A percentile compares a stretch with the other conserved stretches of the same genome.
Evolutionary conservation across 2,797 vertebrate genomes (phyloP).

Genomic region (Florisuga fusca): DNA sequence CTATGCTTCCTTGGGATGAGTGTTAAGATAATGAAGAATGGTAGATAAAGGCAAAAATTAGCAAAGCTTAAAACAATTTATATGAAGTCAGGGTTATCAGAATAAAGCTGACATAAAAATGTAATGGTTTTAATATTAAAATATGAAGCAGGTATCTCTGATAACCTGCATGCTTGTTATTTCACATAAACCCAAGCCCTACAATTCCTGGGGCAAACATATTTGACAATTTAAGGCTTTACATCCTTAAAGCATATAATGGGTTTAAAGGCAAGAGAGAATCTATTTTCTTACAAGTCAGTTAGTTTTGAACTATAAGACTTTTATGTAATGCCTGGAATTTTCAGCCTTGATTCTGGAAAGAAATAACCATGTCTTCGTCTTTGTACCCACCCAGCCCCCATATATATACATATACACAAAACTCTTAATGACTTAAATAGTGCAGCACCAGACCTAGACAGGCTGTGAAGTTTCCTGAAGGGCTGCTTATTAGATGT

Average conservation of each 20-base stretch:
- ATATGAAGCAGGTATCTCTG: not conserved
- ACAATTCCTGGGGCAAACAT: not conserved
- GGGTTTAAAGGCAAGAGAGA: not conserved
- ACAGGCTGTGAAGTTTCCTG: not conserved
- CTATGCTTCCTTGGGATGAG: not conserved
- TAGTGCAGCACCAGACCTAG: not conserved
- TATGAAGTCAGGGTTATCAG: not conserved
- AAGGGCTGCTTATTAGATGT: not conserved
- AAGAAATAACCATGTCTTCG: not conserved
- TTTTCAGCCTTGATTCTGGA: not conserved
- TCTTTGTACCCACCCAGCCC: not conserved
- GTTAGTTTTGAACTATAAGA: not conserved
- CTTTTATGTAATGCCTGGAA: not conserved
- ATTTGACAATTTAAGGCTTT: not conserved
- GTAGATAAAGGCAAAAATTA: not conserved
- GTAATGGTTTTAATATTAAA: not conserved
- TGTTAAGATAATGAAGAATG: not conserved
- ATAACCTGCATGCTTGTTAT: not conserved
- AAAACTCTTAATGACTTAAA: not conserved
- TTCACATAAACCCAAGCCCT: not conserved
- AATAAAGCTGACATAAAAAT: not conserved
- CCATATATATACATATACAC: accelerated
- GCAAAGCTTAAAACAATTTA: not conserved
- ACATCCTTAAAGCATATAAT: not conserved
- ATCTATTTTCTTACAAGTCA: not conserved